Evolutionary conservation across 2,797 vertebrate species (phyloP).

Genomic region (Bufotes viridis): DNA sequence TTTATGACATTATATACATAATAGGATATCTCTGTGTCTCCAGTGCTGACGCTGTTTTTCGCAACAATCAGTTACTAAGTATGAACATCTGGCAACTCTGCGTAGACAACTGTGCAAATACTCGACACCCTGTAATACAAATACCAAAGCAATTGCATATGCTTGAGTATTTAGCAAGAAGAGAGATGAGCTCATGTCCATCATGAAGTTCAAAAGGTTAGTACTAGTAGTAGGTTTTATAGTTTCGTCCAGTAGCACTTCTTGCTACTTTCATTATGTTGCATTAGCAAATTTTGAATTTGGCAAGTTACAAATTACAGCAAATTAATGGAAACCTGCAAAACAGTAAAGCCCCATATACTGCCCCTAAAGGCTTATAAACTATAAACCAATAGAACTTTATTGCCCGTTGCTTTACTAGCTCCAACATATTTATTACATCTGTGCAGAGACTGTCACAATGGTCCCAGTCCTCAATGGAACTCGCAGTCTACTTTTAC

Average conservation of each 20-base stretch:
- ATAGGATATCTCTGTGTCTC: neutral
- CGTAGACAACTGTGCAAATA: slow-evolving; percentile 37
- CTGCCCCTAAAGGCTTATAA: no score
- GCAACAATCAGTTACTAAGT: slow-evolving; percentile 9
- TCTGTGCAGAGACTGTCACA: no score
- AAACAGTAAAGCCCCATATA: neutral
- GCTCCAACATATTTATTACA: no score
- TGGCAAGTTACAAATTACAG: neutral
- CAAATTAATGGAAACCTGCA: neutral
- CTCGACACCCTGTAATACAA: neutral
- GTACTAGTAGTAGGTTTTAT: neutral
- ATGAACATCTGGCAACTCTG: slow-evolving; percentile 30
- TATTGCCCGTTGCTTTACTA: no score
- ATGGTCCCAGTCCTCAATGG: no score
- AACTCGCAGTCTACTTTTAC: no score
- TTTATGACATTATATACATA: neutral
- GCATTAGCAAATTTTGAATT: neutral
- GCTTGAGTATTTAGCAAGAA: neutral
- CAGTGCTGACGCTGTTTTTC: neutral
- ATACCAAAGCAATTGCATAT: slow-evolving; percentile 3
- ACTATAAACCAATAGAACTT: no score
- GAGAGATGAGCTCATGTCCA: neutral
- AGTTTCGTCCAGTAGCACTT: neutral
- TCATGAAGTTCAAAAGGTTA: slow-evolving; percentile 25
- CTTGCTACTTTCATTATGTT: neutral